These are phyloP conservation scores for Musca domestica DNA, from an alignment of 1,140 invertebrate genomes.

Conservation along the genomic window DNA sequence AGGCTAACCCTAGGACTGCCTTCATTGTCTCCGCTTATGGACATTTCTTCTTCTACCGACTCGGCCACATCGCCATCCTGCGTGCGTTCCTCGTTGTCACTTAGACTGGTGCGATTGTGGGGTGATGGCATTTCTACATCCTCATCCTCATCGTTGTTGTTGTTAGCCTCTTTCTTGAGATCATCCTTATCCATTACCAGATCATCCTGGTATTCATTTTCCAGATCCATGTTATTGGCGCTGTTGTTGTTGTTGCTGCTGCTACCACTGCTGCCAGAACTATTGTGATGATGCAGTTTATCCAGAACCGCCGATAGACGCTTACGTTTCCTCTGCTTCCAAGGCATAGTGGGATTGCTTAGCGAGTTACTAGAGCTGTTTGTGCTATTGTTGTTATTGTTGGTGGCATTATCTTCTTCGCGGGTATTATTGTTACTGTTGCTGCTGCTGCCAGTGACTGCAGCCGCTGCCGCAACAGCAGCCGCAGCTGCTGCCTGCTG, in stretches of 20 bases:
- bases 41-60: conserved; percentile 36
- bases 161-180: conserved; percentile 31
- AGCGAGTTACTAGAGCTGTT: conserved; percentile 30
- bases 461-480: conserved; percentile 38
- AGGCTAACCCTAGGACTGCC: conserved; percentile 46
- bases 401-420: conserved; percentile 11
- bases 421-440: conserved; percentile 47
- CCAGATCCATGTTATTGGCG: conserved; percentile 47
- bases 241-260: conserved; percentile 43
- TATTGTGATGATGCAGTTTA: conserved; percentile 60
- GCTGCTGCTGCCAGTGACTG: conserved; percentile 29
- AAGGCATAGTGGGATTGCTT: conserved; percentile 59
- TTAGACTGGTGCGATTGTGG: not conserved
- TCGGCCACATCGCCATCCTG: conserved; percentile 35
- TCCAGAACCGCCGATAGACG: conserved; percentile 73
- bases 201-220: conserved; percentile 35
- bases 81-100: conserved; percentile 36
- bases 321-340: conserved; percentile 68
- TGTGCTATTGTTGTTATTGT: conserved; percentile 43
- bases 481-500: conserved; percentile 42
- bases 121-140: conserved; percentile 8
- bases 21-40: conserved; percentile 38
- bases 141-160: conserved; percentile 28
- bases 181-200: conserved; percentile 18
- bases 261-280: conserved; percentile 34